A percentile compares a stretch with the other conserved stretches of the same genome.
Evolutionary conservation across 2,797 vertebrate genomes (phyloP).

Genomic region (Gymnodraco acuticeps): DNA sequence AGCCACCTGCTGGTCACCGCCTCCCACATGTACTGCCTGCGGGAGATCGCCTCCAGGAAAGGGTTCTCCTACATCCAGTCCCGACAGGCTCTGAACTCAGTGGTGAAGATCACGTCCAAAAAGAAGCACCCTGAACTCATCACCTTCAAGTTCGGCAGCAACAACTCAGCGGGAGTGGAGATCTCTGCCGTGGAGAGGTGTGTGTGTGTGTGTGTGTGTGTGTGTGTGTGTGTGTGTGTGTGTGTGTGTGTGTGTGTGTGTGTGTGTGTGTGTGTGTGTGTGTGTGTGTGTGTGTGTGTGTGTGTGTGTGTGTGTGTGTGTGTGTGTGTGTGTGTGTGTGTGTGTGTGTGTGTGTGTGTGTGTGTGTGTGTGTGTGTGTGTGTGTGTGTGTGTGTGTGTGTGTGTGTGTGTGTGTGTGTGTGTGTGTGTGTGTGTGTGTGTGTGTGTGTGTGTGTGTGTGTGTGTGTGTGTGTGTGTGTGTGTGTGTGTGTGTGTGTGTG

Average conservation of each 20-base stretch:
- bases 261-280: too few relatives aligned
- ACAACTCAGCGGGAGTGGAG: slow-evolving; percentile 93
- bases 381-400: too few relatives aligned
- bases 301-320: too few relatives aligned
- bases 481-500: too few relatives aligned
- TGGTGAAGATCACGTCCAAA: slow-evolving; percentile 99
- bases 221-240: too few relatives aligned
- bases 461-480: too few relatives aligned
- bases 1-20: slow-evolving; percentile 96
- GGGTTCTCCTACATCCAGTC: slow-evolving; percentile 98
- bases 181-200: slow-evolving; percentile 96
- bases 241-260: too few relatives aligned
- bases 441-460: background rate
- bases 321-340: too few relatives aligned
- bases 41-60: slow-evolving; percentile 95
- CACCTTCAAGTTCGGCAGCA: slow-evolving; percentile 98
- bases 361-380: background rate
- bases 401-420: background rate
- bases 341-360: too few relatives aligned
- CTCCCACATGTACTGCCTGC: slow-evolving; percentile 98
- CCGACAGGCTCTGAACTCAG: slow-evolving; percentile 95
- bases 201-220: too few relatives aligned
- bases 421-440: too few relatives aligned
- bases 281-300: too few relatives aligned
- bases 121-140: slow-evolving; percentile 99